Base-by-base conservation (phyloP, 2,888 invertebrate genomes). In the Nesidiocoris tenuis region DNA sequence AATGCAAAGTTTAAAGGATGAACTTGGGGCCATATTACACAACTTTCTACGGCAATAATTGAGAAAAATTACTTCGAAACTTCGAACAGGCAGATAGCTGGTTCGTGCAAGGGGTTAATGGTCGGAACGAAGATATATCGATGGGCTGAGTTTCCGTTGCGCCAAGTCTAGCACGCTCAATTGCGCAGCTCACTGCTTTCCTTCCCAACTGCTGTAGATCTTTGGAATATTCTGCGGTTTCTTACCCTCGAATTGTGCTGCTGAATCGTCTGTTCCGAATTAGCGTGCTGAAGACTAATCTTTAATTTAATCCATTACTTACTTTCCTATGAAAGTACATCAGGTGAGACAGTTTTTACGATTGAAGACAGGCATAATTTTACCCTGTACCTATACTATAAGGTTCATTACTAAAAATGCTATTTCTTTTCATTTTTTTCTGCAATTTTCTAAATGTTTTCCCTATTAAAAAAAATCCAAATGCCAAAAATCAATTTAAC, bases 51-150 rank as follows among this genome's bases (percentile, higher is more conserved):
- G 3, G 39, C 12, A 39, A 39, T 70, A 70, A 70, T 70, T 70
- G 70, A 70, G 59, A 70, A 70, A 59, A 70, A 70, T 57, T 56
- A 70, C 59, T 23, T 17, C 19, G 59, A 57, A 59, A 70, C 22
- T 68, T 70, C 59, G 59, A 70, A 70, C 56, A 57, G 70, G 70
- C 59, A 23, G 70, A 70, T 70, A 59, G 70, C 59, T 23, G 57
- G 70, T 70, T 59, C 59, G 70, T 70, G 25, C 23, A 24, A 57
- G 19, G 54, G 25, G 61, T 24, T 70, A 70, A 70, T 70, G 70
- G 59, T 56, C 16, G 70, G 70, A 70, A 70, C 70, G 70, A 70
- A 70, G 70, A 70, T 70, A 70, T 70, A 70, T 70, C 12, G 39
- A 39, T 39, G 39, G 39, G 39, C 39, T 39, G 39, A 39, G 39